phyloP scores from a whole-genome alignment of 2,113 vertebrate genomes.

The Tenrec ecaudatus region DNA sequence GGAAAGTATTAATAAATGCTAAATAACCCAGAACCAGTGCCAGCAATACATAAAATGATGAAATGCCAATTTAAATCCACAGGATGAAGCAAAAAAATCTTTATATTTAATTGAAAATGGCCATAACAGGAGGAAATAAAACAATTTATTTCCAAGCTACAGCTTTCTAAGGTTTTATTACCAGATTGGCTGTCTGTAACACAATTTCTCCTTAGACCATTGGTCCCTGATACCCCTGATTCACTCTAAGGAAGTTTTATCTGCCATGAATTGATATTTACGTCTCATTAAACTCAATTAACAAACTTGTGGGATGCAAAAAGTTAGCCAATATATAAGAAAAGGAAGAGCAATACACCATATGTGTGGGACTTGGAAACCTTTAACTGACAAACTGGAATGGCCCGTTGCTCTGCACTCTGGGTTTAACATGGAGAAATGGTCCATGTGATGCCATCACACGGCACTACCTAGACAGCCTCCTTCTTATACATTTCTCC shows the following conservation, averaged over 20 bases:
- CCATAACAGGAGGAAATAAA: conserved; percentile 31
- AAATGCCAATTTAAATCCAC: conserved; percentile 74
- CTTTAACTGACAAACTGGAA: not conserved
- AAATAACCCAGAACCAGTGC: conserved; percentile 73
- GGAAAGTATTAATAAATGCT: conserved; percentile 81
- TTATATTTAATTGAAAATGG: conserved; percentile 74
- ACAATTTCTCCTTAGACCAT: not conserved
- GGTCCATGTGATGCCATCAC: not conserved
- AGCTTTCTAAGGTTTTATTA: conserved; percentile 30
- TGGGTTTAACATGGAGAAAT: not conserved
- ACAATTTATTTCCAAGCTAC: conserved; percentile 29
- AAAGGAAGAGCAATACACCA: not conserved
- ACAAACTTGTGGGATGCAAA: not conserved
- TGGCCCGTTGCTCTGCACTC: not conserved
- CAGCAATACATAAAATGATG: conserved; percentile 74
- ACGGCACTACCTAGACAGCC: not conserved
- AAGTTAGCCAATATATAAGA: not conserved
- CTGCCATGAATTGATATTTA: not conserved
- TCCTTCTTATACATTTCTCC: not conserved
- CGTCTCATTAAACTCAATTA: not conserved
- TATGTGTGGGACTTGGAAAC: not conserved
- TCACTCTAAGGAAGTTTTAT: not conserved
- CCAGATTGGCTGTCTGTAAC: not conserved
- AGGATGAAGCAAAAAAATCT: conserved; percentile 64
- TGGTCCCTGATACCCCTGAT: not conserved